Evolutionary conservation across 2,797 vertebrate species (phyloP).

Genomic region (Coreius guichenoti): DNA sequence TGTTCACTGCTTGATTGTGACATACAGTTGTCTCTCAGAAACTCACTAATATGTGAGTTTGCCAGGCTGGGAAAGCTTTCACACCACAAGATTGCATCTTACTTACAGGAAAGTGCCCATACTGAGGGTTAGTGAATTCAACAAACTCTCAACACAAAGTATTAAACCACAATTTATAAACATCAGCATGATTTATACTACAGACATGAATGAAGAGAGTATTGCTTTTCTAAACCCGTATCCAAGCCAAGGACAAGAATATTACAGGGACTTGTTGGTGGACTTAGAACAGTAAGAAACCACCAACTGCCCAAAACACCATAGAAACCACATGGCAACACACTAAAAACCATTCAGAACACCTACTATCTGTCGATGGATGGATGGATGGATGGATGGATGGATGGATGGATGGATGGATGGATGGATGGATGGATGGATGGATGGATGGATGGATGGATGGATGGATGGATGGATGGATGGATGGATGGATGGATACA

Average conservation of each 20-base stretch:
- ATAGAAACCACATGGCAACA: too few relatives aligned
- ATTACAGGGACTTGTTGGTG: too few relatives aligned
- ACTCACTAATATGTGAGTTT: neutral
- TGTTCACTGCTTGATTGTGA: slow-evolving; percentile 29
- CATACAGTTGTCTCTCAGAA: slow-evolving; percentile 1
- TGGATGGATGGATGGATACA: too few relatives aligned
- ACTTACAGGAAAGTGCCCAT: neutral
- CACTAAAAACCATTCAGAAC: too few relatives aligned
- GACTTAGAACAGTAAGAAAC: too few relatives aligned
- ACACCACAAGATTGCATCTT: neutral
- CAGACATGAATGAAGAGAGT: neutral
- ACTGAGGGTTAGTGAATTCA: neutral
- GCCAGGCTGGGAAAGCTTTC: neutral
- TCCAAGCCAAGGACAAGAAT: neutral
- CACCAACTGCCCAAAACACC: too few relatives aligned
- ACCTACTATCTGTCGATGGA: too few relatives aligned
- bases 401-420: too few relatives aligned
- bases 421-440: too few relatives aligned
- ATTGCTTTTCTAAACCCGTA: neutral
- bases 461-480: too few relatives aligned
- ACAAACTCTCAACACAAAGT: neutral
- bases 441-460: too few relatives aligned
- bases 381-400: too few relatives aligned
- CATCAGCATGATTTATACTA: neutral
- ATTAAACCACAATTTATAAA: neutral